These are phyloP conservation scores for Blastobasis adustella DNA, from an alignment of 2,888 invertebrate genomes.

Conservation along the genomic window DNA sequence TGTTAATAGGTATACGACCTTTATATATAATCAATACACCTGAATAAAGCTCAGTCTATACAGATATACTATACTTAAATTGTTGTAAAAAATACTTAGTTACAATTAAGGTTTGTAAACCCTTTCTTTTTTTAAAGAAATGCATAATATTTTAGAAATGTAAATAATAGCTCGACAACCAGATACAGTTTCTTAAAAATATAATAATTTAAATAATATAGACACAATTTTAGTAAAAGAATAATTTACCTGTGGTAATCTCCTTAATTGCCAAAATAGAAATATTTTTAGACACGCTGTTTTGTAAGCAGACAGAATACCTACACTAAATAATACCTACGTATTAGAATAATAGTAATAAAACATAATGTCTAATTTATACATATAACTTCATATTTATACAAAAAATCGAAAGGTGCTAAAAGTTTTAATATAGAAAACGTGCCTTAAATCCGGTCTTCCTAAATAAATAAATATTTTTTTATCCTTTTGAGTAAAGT, in stretches of 20 bases:
- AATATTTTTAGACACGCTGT: constrained; percentile 20
- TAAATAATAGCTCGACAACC: constrained; percentile 14
- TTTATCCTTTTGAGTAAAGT: constrained; percentile 46
- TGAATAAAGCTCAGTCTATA: constrained; percentile 66
- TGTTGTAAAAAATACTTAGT: constrained; percentile 10
- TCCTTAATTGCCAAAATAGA: constrained; percentile 74
- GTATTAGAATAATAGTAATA: neutral
- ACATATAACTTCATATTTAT: neutral
- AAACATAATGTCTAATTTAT: neutral
- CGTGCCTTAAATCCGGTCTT: constrained; percentile 59
- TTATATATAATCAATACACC: constrained; percentile 48
- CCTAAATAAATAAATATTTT: constrained; percentile 27
- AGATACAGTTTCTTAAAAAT: neutral
- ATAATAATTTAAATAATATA: neutral
- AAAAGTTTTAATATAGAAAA: constrained; percentile 16
- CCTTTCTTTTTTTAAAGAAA: constrained; percentile 13
- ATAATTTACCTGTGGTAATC: constrained; percentile 65
- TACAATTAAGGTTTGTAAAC: constrained; percentile 16
- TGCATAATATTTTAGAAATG: constrained; percentile 31
- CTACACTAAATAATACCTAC: neutral
- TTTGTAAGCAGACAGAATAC: neutral
- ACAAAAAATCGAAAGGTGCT: constrained; percentile 34
- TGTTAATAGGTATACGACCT: constrained; percentile 26
- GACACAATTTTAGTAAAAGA: too few relatives aligned
- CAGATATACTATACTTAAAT: constrained; percentile 22